Evolutionary conservation across 2,888 invertebrate genomes (phyloP).

Genomic region (Lasioglossum calceatum): DNA sequence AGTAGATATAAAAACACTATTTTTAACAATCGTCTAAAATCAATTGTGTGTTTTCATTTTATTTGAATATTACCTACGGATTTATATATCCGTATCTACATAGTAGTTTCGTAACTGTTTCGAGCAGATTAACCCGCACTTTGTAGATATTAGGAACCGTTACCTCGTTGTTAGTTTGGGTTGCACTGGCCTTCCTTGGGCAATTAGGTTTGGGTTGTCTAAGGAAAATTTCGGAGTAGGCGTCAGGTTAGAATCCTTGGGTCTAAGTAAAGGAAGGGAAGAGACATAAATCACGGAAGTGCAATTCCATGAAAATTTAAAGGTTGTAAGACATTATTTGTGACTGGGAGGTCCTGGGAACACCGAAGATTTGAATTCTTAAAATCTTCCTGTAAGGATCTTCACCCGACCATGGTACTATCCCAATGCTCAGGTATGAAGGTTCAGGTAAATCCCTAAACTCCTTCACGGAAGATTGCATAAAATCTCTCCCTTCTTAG

Average conservation of each 20-base stretch:
- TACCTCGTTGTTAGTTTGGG: background rate
- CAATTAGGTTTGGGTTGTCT: background rate
- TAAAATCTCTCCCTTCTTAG: too few relatives aligned
- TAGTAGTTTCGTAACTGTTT: too few relatives aligned
- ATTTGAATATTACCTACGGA: too few relatives aligned
- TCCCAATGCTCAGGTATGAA: constrained; percentile 12
- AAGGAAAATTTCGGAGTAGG: background rate
- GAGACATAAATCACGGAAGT: background rate
- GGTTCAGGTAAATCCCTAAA: constrained; percentile 28
- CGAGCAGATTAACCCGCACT: too few relatives aligned
- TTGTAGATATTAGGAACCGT: too few relatives aligned
- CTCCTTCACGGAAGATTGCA: background rate
- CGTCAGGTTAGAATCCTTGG: background rate
- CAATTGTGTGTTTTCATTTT: too few relatives aligned
- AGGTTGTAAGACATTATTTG: constrained; percentile 21
- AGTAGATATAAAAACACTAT: too few relatives aligned
- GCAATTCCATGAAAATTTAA: background rate
- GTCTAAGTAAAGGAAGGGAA: background rate
- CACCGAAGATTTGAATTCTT: background rate
- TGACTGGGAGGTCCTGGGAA: background rate
- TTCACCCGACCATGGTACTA: background rate
- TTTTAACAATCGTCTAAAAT: too few relatives aligned
- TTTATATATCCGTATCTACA: too few relatives aligned
- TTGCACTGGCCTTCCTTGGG: too few relatives aligned
- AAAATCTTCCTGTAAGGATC: background rate